Percentiles rank a stretch among this genome's conserved stretches.
Evolutionary conservation across 2,888 invertebrate species (phyloP).

Genomic region (Drosophila macrospina): DNA sequence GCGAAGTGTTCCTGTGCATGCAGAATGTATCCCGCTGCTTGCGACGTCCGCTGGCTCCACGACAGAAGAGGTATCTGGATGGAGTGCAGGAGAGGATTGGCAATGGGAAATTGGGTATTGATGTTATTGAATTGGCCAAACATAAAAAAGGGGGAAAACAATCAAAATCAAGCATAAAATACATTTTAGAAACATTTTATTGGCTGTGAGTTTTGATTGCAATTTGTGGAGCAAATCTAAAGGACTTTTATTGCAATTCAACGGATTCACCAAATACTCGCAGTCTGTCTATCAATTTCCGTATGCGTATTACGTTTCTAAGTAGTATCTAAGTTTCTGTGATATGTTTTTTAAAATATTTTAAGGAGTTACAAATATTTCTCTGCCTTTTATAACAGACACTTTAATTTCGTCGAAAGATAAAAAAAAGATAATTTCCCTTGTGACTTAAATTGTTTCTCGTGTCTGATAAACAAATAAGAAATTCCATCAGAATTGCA

Average conservation of each 20-base stretch:
- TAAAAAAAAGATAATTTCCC: no score
- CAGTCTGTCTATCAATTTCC: not conserved
- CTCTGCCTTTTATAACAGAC: not conserved
- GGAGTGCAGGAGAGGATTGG: not conserved
- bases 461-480: not conserved
- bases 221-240: not conserved
- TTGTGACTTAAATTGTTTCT: not conserved
- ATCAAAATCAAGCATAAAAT: slow-evolving; percentile 15
- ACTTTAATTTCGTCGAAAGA: slow-evolving; percentile 4
- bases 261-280: not conserved
- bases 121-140: slow-evolving; percentile 6
- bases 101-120: not conserved
- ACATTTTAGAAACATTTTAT: slow-evolving; percentile 5
- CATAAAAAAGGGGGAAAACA: slow-evolving; percentile 3
- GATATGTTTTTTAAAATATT: not conserved
- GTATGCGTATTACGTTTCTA: not conserved
- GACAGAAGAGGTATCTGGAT: slow-evolving; percentile 83
- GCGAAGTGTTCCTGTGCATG: slow-evolving; percentile 84
- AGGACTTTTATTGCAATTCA: not conserved
- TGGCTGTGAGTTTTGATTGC: slow-evolving; percentile 19
- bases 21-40: slow-evolving; percentile 83
- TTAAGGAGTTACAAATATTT: not conserved
- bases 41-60: slow-evolving; percentile 75
- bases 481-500: slow-evolving; percentile 27
- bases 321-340: not conserved